These are phyloP conservation scores for Panopea generosa DNA, from an alignment of 2,888 invertebrate species.

Conservation along the genomic window DNA sequence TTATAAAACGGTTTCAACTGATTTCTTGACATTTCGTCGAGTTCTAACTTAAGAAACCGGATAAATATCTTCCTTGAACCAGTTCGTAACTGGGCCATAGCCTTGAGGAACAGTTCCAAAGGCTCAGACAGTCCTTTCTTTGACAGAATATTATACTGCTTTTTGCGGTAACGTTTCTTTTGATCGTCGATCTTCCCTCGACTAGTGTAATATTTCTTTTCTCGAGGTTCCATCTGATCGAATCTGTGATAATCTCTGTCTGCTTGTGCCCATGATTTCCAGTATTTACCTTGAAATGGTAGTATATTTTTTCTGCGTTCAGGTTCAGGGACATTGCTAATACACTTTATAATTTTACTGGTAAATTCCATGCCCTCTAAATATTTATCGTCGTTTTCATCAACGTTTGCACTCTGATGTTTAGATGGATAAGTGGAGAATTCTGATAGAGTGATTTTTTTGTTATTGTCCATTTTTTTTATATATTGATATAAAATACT, in stretches of 20 bases:
- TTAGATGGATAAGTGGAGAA: too few species aligned
- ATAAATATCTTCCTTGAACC: conserved; percentile 6
- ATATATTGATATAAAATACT: neutral
- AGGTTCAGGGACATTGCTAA: neutral
- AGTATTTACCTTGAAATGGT: conserved; percentile 20
- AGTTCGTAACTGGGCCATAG: neutral
- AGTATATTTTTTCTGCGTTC: conserved; percentile 2
- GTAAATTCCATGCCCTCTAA: neutral
- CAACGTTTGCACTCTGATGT: neutral
- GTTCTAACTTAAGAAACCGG: conserved; percentile 11
- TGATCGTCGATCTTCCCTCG: neutral
- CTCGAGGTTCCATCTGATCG: neutral
- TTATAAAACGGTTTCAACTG: neutral
- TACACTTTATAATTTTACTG: neutral
- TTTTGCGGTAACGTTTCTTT: neutral
- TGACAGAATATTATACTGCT: neutral
- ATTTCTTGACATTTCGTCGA: conserved; percentile 10
- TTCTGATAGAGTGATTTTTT: neutral
- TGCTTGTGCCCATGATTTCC: conserved; percentile 12
- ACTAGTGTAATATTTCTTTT: neutral
- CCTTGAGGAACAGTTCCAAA: neutral
- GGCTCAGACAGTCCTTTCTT: neutral
- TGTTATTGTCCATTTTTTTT: neutral
- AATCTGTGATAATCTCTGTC: conserved; percentile 15
- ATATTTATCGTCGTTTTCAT: neutral